A percentile compares a stretch with the other conserved stretches of the same genome.
phyloP scores from a whole-genome alignment of 2,113 vertebrate species.

The Micromys minutus region DNA sequence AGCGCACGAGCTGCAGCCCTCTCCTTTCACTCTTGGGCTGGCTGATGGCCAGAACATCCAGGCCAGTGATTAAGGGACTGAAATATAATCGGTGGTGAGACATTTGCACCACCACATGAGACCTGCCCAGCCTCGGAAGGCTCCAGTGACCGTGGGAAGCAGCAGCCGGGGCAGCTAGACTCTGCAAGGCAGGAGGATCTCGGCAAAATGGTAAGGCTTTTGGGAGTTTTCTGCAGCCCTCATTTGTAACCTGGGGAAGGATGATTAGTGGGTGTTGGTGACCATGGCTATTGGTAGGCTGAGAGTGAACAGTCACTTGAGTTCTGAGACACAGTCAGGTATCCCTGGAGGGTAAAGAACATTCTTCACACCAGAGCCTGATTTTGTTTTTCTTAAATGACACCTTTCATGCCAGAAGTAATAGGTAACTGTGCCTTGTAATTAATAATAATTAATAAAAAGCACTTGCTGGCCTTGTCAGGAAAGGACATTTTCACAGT shows the following conservation, averaged over 20 bases:
- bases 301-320: conserved; percentile 42
- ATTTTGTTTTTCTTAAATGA: conserved; percentile 62
- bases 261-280: conserved; percentile 42
- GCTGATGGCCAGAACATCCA: conserved; percentile 85
- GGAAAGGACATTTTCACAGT: background rate
- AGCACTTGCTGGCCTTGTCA: conserved; percentile 12
- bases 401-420: conserved; percentile 61
- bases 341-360: conserved; percentile 64
- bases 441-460: conserved; percentile 46
- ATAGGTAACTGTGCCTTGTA: conserved; percentile 27
- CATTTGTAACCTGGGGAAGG: conserved; percentile 56
- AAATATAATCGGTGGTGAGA: conserved; percentile 84
- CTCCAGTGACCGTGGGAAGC: conserved; percentile 80
- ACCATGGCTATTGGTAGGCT: conserved; percentile 59
- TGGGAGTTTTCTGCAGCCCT: conserved; percentile 69
- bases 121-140: conserved; percentile 81
- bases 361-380: conserved; percentile 61
- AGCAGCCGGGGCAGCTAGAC: conserved; percentile 81
- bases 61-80: conserved; percentile 84
- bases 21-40: conserved; percentile 79
- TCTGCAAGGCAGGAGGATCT: conserved; percentile 65
- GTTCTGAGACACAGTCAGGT: conserved; percentile 44
- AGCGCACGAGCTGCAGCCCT: conserved; percentile 74
- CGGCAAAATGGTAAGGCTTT: conserved; percentile 86
- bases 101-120: conserved; percentile 84